These are phyloP conservation scores for Ibycter americanus DNA, from an alignment of 2,797 vertebrate species.

Conservation along the genomic window DNA sequence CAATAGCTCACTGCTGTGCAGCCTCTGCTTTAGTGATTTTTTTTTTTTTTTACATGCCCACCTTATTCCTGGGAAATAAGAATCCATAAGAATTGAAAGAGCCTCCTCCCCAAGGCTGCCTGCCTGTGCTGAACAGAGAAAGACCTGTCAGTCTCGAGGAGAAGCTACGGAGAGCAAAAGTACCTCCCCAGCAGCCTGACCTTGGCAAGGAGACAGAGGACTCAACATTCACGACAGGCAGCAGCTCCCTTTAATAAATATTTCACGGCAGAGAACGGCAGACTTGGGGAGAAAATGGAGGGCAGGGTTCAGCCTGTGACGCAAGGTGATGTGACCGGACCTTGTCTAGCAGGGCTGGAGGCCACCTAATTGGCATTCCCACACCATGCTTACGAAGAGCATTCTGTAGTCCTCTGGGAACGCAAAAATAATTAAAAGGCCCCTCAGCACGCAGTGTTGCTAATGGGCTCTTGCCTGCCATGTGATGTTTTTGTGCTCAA, in stretches of 20 bases:
- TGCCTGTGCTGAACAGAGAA: not conserved
- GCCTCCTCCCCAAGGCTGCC: not conserved
- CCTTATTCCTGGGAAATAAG: not conserved
- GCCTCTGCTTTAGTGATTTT: not conserved
- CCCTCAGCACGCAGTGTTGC: constrained; percentile 47
- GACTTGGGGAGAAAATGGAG: constrained; percentile 58
- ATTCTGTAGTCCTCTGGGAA: constrained; percentile 57
- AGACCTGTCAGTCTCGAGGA: not conserved
- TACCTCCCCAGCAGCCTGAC: constrained; percentile 4
- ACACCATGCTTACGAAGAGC: not conserved
- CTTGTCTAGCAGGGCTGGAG: constrained; percentile 62
- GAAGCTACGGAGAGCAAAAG: not conserved
- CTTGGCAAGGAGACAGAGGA: constrained; percentile 50
- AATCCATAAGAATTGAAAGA: not conserved
- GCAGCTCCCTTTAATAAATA: constrained; percentile 61
- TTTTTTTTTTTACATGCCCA: not conserved
- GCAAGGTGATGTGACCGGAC: constrained; percentile 67
- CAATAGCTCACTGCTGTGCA: not conserved
- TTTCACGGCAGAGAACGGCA: constrained; percentile 23
- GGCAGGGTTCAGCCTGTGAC: constrained; percentile 65
- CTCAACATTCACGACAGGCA: not conserved
- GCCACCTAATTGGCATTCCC: constrained; percentile 65
- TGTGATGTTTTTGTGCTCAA: constrained; percentile 53
- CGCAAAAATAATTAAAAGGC: constrained; percentile 64
- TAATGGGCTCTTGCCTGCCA: constrained; percentile 48